Evolutionary conservation across 2,888 invertebrate genomes (phyloP).

Genomic region (Drosophila atroscutellata): DNA sequence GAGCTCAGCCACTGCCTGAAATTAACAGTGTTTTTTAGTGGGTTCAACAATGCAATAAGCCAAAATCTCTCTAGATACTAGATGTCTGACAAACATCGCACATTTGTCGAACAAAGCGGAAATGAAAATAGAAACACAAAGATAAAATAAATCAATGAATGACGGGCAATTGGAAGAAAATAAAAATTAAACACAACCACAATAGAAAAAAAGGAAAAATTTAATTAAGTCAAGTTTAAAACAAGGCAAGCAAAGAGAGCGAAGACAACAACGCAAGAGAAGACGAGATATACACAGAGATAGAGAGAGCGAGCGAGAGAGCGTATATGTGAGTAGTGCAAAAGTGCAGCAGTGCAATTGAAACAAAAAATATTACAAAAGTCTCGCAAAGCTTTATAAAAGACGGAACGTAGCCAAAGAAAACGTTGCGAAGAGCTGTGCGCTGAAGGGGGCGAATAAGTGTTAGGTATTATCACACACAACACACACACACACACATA

Average conservation of each 20-base stretch:
- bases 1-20: conserved; percentile 10
- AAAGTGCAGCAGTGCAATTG: conserved; percentile 29
- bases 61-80: neutral
- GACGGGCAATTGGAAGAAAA: conserved; percentile 54
- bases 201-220: conserved; percentile 50
- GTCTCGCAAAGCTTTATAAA: conserved; percentile 49
- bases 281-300: conserved; percentile 7
- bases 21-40: conserved; percentile 12
- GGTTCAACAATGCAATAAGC: conserved; percentile 4
- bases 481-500: conserved; percentile 18
- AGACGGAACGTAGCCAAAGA: conserved; percentile 54
- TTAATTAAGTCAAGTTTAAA: conserved; percentile 78
- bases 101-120: neutral
- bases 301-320: neutral
- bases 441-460: neutral
- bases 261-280: conserved; percentile 8
- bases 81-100: neutral
- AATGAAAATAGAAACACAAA: conserved; percentile 7
- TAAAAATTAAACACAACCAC: conserved; percentile 52
- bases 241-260: conserved; percentile 33
- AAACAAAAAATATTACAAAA: conserved; percentile 71
- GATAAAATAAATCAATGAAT: conserved; percentile 65
- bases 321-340: neutral
- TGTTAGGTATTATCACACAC: conserved; percentile 70
- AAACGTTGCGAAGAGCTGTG: conserved; percentile 16